Base-by-base conservation (phyloP, 2,888 invertebrate genomes). In the Thera obeliscata region DNA sequence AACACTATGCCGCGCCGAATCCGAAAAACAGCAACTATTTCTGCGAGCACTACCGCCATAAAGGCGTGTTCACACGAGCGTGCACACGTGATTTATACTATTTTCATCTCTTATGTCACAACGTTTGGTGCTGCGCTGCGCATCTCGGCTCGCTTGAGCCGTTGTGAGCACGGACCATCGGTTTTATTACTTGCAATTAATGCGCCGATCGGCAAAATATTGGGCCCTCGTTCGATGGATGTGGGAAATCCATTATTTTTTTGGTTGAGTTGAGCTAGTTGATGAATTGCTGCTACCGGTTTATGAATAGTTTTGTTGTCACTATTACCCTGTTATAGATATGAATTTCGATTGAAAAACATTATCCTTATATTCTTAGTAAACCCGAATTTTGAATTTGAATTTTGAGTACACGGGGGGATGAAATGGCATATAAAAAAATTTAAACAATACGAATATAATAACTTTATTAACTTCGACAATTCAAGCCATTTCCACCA, bases 151-250 rank as follows among this genome's bases (percentile, higher is more conserved):
- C 84, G 77, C 76, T 83, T 78, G 79, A 75, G 75, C 79, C 76
- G 83, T 85, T 84, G 82, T 82, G 61, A 58, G 63, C 74, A 85
- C 78, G 89, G 77, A 81, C 84, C 90, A 88, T 89, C 86, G 85
- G 80, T 83, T 88, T 90, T 86, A 89, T 86, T 87, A 85, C 85
- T 81, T 78, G 80, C 87, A 87, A 89, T 90, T 88, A 89, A 89
- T 89, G 83, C 78, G 74, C 77, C 73, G 82, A 86, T 88, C 81
- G 82, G 76, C 82, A 81, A 84, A 87, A 87, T 85, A 87, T 87
- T 87, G 82, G 82, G 76, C 77, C 75, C 78, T 72, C 78, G 74
- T 79, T 75, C 77, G 77, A 81, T 80, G 71, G 67, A 81, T 78
- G 76, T 71, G 77, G 75, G 61, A 74, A 69, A 66, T 63, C 71